Evolutionary conservation across 2,797 vertebrate species (phyloP).

Genomic region (Coregonus suidteri): DNA sequence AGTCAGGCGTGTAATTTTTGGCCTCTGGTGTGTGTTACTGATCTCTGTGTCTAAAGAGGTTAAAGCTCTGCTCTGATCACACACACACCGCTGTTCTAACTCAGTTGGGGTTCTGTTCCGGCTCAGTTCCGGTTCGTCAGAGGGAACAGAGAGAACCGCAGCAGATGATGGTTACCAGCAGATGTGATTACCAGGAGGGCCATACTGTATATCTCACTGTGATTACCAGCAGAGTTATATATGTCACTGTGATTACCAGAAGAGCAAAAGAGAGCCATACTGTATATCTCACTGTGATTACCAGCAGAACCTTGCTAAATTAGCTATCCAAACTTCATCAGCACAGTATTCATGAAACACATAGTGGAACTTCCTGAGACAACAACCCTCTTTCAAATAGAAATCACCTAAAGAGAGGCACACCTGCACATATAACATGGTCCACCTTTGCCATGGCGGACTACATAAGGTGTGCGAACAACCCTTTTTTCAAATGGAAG

Average conservation of each 20-base stretch:
- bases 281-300: background rate
- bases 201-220: too few relatives aligned
- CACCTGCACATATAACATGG: background rate
- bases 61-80: slow-evolving; percentile 35
- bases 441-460: background rate
- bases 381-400: background rate
- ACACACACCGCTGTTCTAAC: background rate
- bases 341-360: background rate
- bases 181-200: background rate
- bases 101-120: background rate
- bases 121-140: background rate
- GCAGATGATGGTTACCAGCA: background rate
- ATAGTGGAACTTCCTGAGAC: background rate
- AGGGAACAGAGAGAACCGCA: background rate
- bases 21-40: slow-evolving; percentile 44
- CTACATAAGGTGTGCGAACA: background rate
- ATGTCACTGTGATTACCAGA: too few relatives aligned
- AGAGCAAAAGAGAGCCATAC: too few relatives aligned
- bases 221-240: too few relatives aligned
- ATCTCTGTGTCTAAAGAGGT: slow-evolving; percentile 47
- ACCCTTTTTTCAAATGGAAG: background rate
- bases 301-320: background rate
- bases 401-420: background rate
- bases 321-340: too few relatives aligned
- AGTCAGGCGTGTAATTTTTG: slow-evolving; percentile 41